Evolutionary conservation across 2,113 vertebrate species (phyloP).

Genomic region (Panthera uncia): DNA sequence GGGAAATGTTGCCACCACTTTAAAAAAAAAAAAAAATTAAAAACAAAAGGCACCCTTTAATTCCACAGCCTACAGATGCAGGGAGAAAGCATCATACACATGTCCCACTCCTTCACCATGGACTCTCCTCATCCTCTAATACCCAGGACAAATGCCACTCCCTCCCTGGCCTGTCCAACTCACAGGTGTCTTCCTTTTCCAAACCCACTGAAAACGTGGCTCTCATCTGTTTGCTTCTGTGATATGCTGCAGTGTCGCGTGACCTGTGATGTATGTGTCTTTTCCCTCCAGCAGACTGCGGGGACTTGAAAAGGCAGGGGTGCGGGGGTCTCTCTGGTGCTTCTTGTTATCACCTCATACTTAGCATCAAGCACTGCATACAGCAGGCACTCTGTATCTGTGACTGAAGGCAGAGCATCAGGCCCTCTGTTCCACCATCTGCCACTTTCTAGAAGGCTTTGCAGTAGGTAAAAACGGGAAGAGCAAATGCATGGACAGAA

Average conservation of each 20-base stretch:
- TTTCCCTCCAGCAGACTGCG: not conserved
- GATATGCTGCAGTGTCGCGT: not conserved
- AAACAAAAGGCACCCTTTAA: not conserved
- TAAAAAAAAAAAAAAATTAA: not conserved
- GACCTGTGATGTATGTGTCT: not conserved
- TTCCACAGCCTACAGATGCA: not conserved
- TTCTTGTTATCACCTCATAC: not conserved
- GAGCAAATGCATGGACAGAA: not conserved
- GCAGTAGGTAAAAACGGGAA: not conserved
- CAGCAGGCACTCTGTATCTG: not conserved
- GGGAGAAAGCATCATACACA: not conserved
- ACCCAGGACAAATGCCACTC: not conserved
- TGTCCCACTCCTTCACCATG: not conserved
- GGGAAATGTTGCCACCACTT: constrained; percentile 10
- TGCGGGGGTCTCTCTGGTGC: not conserved
- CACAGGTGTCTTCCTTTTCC: not conserved
- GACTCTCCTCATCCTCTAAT: not conserved
- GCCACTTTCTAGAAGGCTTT: not conserved
- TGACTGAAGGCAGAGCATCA: not conserved
- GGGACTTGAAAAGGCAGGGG: not conserved
- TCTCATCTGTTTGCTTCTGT: not conserved
- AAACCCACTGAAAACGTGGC: not conserved
- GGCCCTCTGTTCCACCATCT: not conserved
- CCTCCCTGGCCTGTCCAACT: not conserved
- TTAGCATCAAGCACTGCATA: not conserved